Evolutionary conservation across 2,797 vertebrate species (phyloP), one percentile per base, ranked within the genome.

Genomic region (Antennarius maculatus): DNA sequence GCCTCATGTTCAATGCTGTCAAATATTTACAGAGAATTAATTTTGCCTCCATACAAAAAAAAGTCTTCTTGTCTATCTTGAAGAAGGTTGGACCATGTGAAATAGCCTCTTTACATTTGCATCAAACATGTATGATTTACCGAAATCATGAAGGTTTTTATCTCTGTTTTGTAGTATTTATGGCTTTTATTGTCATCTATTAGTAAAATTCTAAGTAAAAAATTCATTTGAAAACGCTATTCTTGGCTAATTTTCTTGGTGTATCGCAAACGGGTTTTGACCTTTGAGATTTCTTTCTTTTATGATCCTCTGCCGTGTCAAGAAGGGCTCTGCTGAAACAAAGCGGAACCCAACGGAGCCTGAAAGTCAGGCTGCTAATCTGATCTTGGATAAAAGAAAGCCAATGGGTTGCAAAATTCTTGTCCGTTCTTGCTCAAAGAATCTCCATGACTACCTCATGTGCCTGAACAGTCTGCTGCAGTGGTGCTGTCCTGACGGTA

Each of bases 261-360:
- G 14, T 7, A 13, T 11, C 42, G 10, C 9, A 54, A 48, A 31
- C 1, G 2, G n/a, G 34, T 41, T 61, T 47, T 9, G 50, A 45
- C 57, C 1, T 7, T 61, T 37, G 7, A 58, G 37, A 63, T 28
- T 51, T 34, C 9, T 65, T 11, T 73, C 9, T 41, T 27, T 48
- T 42, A 34, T 54, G 61, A 66, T 58, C 28, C n/a, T 60, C 6
- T 57, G 27, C 56, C 66, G 49, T 63, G 50, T 76, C 56, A 64
- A 68, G 17, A 77, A 46, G 49, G 47, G 58, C 51, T 64, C 46
- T 27, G 42, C 46, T 58, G 17, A 59, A 47, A 49, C 31, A 47
- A 57, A 42, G 70, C 55, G 61, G 29, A 59, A 69, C 68, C 71
- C 48, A 69, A 72, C 63, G 8, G 29, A 69, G 47, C 41, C 17